phyloP scores from a whole-genome alignment of 2,797 vertebrate genomes.

The Premnoplex brunnescens region DNA sequence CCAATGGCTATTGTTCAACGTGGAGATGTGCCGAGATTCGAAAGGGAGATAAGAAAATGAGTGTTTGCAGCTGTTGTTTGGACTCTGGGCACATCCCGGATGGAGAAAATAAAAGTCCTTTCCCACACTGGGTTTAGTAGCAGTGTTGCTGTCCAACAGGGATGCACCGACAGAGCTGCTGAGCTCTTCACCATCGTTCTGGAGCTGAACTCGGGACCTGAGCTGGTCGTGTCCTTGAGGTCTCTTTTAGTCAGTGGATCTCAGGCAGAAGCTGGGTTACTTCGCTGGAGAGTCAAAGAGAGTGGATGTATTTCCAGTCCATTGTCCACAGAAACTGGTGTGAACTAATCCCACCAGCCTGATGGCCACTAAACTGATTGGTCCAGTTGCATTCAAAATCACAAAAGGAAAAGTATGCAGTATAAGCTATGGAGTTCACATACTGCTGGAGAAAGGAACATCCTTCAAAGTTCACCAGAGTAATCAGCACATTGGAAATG shows the following conservation, averaged over 20 bases:
- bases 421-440: background rate
- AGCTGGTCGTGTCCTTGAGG: rapidly evolving
- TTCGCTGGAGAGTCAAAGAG: background rate
- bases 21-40: constrained; percentile 11
- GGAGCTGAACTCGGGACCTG: background rate
- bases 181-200: background rate
- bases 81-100: background rate
- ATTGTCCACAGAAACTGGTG: background rate
- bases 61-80: constrained; percentile 42
- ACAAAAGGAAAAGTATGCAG: background rate
- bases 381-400: background rate
- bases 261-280: background rate
- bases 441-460: background rate
- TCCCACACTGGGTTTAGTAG: background rate
- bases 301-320: background rate
- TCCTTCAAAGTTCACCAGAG: background rate
- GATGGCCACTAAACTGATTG: background rate
- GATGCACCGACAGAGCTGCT: background rate
- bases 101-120: background rate
- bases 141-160: rapidly evolving
- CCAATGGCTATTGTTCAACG: constrained; percentile 30
- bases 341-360: background rate
- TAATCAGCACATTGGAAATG: background rate
- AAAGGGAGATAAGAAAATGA: constrained; percentile 23
- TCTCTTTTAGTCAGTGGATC: background rate